phyloP scores from a whole-genome alignment of 2,113 vertebrate genomes.

The Mirza zaza region DNA sequence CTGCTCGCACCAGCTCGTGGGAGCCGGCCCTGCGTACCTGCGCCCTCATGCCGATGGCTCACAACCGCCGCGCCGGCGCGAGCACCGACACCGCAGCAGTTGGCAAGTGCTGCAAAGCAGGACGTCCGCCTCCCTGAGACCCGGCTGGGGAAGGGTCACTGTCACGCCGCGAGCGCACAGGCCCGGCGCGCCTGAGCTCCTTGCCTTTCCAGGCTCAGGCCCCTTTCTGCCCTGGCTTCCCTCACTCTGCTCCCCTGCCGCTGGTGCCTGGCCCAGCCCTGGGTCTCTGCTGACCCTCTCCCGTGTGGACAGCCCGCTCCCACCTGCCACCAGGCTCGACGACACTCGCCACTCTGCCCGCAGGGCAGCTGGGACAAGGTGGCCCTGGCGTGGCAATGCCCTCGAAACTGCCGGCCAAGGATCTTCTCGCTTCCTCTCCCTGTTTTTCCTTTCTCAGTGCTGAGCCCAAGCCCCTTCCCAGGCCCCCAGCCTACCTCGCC shows the following conservation, averaged over 20 bases:
- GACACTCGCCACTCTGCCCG: neutral
- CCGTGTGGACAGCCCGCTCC: neutral
- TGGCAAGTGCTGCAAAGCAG: neutral
- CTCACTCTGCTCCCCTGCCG: neutral
- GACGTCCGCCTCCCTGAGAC: neutral
- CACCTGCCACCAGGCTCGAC: accelerated
- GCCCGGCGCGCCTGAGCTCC: neutral
- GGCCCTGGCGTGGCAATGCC: neutral
- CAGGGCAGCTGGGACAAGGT: neutral
- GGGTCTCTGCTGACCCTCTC: neutral
- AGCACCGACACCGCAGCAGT: neutral
- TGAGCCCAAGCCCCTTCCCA: neutral
- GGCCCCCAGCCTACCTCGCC: neutral
- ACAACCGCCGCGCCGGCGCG: neutral
- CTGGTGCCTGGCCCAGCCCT: neutral
- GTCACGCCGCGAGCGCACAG: neutral
- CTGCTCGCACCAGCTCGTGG: too few relatives aligned
- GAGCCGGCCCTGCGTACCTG: accelerated
- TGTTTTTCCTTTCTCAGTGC: neutral
- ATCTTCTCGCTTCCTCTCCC: neutral
- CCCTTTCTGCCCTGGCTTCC: neutral
- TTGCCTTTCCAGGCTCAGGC: accelerated
- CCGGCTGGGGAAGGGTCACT: accelerated
- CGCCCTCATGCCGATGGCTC: neutral
- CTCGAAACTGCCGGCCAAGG: neutral